These are phyloP conservation scores for Vanessa cardui DNA, from an alignment of 2,888 invertebrate species.

Conservation along the genomic window DNA sequence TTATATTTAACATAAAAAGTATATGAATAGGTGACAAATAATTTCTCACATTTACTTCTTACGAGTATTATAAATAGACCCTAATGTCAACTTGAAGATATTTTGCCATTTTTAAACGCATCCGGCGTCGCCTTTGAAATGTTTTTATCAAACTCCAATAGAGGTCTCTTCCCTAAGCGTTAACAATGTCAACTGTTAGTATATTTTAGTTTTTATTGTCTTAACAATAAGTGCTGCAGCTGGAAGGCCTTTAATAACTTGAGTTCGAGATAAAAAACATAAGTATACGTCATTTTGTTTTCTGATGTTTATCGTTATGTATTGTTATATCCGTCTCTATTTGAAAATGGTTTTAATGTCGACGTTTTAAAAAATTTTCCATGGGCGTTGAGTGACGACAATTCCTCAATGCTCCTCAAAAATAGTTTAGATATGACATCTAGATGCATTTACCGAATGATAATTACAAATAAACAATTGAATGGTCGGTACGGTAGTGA, in stretches of 20 bases:
- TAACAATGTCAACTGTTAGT: not conserved
- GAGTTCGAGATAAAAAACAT: not conserved
- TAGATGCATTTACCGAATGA: too few relatives aligned
- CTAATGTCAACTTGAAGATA: constrained; percentile 1
- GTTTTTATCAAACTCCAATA: not conserved
- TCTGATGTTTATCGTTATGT: not conserved
- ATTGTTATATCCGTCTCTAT: too few relatives aligned
- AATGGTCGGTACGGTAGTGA: too few relatives aligned
- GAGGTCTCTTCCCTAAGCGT: not conserved
- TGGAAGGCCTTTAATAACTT: not conserved
- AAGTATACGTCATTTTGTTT: not conserved
- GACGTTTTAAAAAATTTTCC: too few relatives aligned
- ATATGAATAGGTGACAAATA: not conserved
- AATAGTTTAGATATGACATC: too few relatives aligned
- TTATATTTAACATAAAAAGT: not conserved
- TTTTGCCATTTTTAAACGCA: constrained; percentile 1
- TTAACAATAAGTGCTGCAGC: not conserved
- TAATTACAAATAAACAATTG: too few relatives aligned
- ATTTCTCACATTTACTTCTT: not conserved
- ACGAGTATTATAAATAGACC: not conserved
- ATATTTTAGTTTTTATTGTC: constrained; percentile 2
- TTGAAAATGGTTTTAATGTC: too few relatives aligned
- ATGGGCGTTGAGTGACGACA: too few relatives aligned
- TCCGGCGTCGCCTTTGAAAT: not conserved
- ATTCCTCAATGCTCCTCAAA: too few relatives aligned